A percentile compares a stretch with the other conserved stretches of the same genome.
Conservation (phyloP, 2,113 vertebrate species). For the Thomomys bottae region DNA sequence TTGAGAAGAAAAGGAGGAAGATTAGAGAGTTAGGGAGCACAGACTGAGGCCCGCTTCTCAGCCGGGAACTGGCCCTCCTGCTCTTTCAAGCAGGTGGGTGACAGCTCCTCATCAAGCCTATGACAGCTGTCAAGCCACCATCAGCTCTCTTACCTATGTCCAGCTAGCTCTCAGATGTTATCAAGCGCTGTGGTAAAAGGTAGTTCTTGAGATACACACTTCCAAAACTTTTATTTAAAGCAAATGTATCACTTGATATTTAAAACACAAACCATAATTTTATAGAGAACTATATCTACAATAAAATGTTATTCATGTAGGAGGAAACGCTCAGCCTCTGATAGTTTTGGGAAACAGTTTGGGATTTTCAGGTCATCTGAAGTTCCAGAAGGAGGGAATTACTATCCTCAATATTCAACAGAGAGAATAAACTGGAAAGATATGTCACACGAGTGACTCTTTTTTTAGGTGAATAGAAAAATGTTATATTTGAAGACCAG, state of each 20-base stretch:
- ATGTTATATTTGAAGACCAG: background rate
- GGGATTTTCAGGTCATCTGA: background rate
- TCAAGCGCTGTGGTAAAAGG: background rate
- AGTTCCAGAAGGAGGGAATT: background rate
- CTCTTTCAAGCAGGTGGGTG: background rate
- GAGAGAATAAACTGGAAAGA: background rate
- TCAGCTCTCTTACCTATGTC: conserved; percentile 18
- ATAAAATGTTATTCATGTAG: background rate
- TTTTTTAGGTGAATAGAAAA: background rate
- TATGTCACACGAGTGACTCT: background rate
- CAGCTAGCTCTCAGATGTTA: background rate
- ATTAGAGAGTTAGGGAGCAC: background rate
- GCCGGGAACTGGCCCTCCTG: background rate
- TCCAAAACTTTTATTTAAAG: background rate
- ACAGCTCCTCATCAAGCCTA: conserved; percentile 15
- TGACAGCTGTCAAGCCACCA: conserved; percentile 42
- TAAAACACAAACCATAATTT: background rate
- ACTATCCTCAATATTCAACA: background rate
- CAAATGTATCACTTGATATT: background rate
- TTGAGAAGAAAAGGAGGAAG: conserved; percentile 7
- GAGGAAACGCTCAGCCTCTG: background rate
- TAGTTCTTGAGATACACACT: background rate
- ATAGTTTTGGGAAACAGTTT: background rate
- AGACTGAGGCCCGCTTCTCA: background rate
- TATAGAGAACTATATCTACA: background rate